Evolutionary conservation across 2,888 invertebrate species (phyloP).

Genomic region (Dolichopus griseipennis): DNA sequence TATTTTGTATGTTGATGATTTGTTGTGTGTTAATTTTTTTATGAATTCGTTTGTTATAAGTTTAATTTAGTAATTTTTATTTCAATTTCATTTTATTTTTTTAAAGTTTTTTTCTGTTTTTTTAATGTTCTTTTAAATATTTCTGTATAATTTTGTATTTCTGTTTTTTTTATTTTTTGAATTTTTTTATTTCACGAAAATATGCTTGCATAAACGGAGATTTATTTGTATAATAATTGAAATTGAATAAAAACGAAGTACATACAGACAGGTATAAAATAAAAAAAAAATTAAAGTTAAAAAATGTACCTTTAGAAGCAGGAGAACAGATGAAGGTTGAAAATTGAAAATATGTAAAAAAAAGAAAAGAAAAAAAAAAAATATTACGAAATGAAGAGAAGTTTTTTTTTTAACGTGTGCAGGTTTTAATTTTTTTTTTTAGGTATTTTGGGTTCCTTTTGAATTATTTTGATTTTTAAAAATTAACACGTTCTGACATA

Average conservation of each 20-base stretch:
- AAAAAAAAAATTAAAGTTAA: neutral
- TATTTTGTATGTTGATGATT: neutral
- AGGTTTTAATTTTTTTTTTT: too few species aligned
- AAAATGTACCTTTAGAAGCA: neutral
- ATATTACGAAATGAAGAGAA: neutral
- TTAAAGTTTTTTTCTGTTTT: neutral
- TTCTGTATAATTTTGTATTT: too few species aligned
- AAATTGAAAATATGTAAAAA: too few species aligned
- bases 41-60: neutral
- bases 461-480: neutral
- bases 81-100: neutral
- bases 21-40: neutral
- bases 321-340: neutral
- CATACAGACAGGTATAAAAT: neutral
- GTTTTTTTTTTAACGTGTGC: too few species aligned
- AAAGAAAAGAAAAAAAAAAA: neutral
- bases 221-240: neutral
- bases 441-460: too few species aligned
- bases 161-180: too few species aligned
- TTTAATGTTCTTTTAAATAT: too few species aligned
- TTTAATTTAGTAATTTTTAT: too few species aligned
- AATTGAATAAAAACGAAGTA: neutral
- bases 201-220: neutral
- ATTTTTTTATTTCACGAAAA: too few species aligned
- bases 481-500: neutral